Base-by-base conservation (phyloP, 2,888 invertebrate genomes). In the Drosophila limbata region DNA sequence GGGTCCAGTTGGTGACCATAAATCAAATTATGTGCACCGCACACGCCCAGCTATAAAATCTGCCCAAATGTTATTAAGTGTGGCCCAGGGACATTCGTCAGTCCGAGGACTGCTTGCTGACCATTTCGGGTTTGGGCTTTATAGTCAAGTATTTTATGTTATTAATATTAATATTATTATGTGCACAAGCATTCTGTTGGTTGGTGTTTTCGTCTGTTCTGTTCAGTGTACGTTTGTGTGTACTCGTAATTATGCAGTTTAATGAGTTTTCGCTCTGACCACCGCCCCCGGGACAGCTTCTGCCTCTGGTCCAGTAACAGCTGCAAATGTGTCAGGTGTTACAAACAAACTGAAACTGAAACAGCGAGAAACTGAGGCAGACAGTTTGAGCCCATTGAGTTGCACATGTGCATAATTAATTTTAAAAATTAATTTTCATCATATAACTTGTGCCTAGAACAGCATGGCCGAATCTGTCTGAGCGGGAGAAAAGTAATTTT, bases 151-250 rank as follows among this genome's bases (percentile, higher is more conserved):
- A 75, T 87, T 87, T 87, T 64, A 76, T 74, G 82, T 79, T 84
- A 84, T 89, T 87, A 84, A 84, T 84, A 84, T 84, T 88, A 84
- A 84, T 89, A 84, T 81, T 81, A 84, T 81, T 83, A 74, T 69
- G 77, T 79, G 74, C 56, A 73, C 57, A 75, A 64, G 59, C 40
- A 37, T 57, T 37, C 37, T 25, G 57, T 37, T 76, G 63, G 57
- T 73, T 78, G 39, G 57, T 52, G 37, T 42, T 33, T 33, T 51
- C 19, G 15, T 25, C 39, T 44, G 37, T 17, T 47, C 37, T 40
- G 2, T 11, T 19, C 15, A 17, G 11, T 35, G 13, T 64, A 39
- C 60, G 50, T 52, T 48, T 75, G 68, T 77, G 68, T 73, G 67
- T 70, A 67, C 64, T 69, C 62, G 75, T 76, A 84, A 89, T 89